Base-by-base conservation (phyloP, 1,140 invertebrate genomes). In the Formica selysi region DNA sequence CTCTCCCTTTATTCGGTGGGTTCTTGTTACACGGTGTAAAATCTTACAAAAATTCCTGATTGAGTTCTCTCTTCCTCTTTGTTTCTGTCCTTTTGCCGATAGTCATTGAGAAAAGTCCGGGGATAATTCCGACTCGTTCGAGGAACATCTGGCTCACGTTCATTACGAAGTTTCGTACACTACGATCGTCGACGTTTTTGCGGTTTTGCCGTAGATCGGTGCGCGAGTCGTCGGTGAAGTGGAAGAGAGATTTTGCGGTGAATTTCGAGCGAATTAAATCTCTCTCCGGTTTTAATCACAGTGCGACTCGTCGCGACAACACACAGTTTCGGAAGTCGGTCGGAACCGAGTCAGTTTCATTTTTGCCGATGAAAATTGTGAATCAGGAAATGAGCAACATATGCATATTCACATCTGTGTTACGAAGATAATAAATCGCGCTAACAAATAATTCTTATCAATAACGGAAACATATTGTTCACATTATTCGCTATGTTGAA, bases 101-200 rank as follows among this genome's bases (percentile, higher is more conserved):
- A 36, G 51, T 61, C 68, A 41, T 74, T 13, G 38, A 74, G 79
- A 83, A 83, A 83, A 83, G 68, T 83, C 79, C 54, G n/a, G 11
- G 54, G 68, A 83, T 83, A 83, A 83, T 83, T 83, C 54, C 78
- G 48, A 70, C 78, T 70, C 79, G 67, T 73, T 71, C 79, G 26
- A 29, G 38, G 68, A 83, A 83, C 79, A 83, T 83, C 79, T 83
- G 79, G 79, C 68, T 83, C 79, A 74, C 79, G 79, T 83, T 83
- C 79, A 83, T 83, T 83, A 83, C 79, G 29, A 83, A 83, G 79
- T 83, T 83, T 83, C 79, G 79, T 83, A 74, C 79, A 83, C 79
- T 41, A 26, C 54, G 79, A 83, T 83, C 79, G 79, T 83, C 79
- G 79, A 83, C 68, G 79, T 83, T 83, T 83, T 83, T 83, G 79